Evolutionary conservation across 1,140 invertebrate species (phyloP).

Genomic region (Octopus bimaculoides): DNA sequence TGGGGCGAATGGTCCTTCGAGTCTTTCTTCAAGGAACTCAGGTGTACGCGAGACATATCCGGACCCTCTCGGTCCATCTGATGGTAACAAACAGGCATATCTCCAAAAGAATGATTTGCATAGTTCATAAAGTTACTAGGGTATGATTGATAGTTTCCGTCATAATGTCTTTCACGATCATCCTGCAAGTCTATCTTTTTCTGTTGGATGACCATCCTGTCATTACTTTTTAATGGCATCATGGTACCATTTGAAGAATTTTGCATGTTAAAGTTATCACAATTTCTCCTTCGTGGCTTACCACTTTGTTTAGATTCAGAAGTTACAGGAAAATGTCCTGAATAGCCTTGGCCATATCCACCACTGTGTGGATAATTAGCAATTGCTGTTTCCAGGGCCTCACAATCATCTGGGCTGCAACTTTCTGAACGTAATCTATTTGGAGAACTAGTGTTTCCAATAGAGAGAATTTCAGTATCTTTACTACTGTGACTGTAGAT

Average conservation of each 20-base stretch:
- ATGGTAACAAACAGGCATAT: background rate
- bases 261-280: background rate
- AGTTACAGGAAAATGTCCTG: conserved; percentile 6
- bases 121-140: conserved; percentile 3
- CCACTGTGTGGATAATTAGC: conserved; percentile 5
- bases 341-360: conserved; percentile 1
- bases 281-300: background rate
- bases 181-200: conserved; percentile 2
- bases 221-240: background rate
- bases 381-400: background rate
- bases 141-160: background rate
- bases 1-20: background rate
- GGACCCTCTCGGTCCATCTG: background rate
- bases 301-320: conserved; percentile 1
- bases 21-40: background rate
- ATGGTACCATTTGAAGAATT: conserved; percentile 7
- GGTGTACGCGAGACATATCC: background rate
- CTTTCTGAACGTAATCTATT: conserved; percentile 2
- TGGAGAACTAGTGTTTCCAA: conserved; percentile 7
- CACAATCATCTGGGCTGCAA: conserved; percentile 9
- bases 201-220: background rate
- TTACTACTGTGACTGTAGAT: background rate
- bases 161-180: background rate
- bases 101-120: conserved; percentile 1
- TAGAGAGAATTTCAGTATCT: background rate